phyloP scores from a whole-genome alignment of 2,888 invertebrate genomes.

The Hymenopus coronatus region DNA sequence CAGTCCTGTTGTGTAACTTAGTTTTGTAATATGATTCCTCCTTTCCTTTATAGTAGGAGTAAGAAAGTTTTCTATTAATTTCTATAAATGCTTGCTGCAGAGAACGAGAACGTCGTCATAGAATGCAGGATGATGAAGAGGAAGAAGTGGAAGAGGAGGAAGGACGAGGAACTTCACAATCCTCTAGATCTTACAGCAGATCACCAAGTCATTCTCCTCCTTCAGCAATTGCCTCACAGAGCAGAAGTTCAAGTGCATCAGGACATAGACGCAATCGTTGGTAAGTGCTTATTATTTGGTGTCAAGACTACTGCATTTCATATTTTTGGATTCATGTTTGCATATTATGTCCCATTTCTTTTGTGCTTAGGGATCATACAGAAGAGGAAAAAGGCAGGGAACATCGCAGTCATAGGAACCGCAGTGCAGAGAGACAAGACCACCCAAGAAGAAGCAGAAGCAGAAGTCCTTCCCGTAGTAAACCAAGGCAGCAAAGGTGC shows the following conservation, averaged over 20 bases:
- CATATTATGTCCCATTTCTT: not conserved
- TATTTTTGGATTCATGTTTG: not conserved
- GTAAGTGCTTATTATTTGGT: not conserved
- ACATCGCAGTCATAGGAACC: not conserved
- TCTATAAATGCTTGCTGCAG: constrained; percentile 49
- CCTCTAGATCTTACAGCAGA: not conserved
- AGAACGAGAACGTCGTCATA: constrained; percentile 81
- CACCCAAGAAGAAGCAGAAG: constrained; percentile 4
- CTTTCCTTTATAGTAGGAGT: no score
- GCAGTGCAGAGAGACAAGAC: constrained; percentile 1
- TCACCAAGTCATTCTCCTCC: not conserved
- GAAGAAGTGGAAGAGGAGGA: constrained; percentile 21
- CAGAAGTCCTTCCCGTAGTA: not conserved
- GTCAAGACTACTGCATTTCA: not conserved
- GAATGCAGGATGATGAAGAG: constrained; percentile 37
- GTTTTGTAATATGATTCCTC: no score
- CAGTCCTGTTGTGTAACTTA: no score
- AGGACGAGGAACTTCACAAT: not conserved
- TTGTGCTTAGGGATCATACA: not conserved
- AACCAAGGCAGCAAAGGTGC: constrained; percentile 12
- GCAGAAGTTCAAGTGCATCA: not conserved
- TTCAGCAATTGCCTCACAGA: not conserved
- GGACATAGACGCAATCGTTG: constrained; percentile 7
- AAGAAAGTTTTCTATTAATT: no score
- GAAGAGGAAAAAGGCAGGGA: not conserved